Percentiles rank a stretch among this genome's conserved stretches.
Conservation (phyloP, 92 coral and sea anemone species). For the Zoanthus solanderi region DNA sequence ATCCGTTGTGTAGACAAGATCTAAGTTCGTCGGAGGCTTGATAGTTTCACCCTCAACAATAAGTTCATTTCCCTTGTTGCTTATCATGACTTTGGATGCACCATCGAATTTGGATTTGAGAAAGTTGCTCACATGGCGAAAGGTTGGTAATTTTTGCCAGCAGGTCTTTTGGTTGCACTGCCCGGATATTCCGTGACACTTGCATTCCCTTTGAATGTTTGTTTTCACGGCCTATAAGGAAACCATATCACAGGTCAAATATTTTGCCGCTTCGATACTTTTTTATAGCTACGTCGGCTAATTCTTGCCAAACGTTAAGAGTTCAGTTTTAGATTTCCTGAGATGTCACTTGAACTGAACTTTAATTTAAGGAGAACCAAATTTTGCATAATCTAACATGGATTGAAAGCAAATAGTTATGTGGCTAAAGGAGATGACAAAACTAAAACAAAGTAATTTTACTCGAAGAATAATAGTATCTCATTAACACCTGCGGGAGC, state of each 20-base stretch:
- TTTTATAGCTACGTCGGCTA: not conserved
- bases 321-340: not conserved
- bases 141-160: conserved; percentile 81
- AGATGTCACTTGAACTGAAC: not conserved
- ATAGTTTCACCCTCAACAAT: conserved; percentile 76
- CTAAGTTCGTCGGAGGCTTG: conserved; percentile 86
- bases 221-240: conserved; percentile 83
- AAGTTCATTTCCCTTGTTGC: conserved; percentile 78
- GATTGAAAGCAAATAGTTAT: not conserved
- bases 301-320: not conserved
- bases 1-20: conserved; percentile 90
- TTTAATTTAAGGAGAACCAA: too few relatives aligned
- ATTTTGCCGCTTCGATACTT: not conserved
- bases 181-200: conserved; percentile 94
- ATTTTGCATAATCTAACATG: not conserved
- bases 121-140: conserved; percentile 71
- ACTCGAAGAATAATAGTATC: not conserved
- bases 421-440: too few relatives aligned
- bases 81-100: conserved; percentile 82
- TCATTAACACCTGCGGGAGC: not conserved
- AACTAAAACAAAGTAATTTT: conserved; percentile 1
- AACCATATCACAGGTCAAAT: conserved; percentile 16
- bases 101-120: conserved; percentile 91
- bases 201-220: conserved; percentile 82
- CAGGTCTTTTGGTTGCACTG: conserved; percentile 83